phyloP scores from a whole-genome alignment of 2,888 invertebrate species.

The Prosopocoilus inquinatus region DNA sequence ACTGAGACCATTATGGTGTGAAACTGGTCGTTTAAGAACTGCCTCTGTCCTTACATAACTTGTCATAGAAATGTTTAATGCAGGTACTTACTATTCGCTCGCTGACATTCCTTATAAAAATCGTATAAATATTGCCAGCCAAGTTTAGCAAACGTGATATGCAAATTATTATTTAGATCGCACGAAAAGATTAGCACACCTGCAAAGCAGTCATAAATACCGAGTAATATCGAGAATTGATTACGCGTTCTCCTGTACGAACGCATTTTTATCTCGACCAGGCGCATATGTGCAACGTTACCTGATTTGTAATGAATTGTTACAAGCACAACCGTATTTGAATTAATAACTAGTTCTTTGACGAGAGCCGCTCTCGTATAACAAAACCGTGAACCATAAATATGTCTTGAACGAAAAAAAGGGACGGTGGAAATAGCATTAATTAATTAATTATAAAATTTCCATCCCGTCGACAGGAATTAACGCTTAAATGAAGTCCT shows the following conservation, averaged over 20 bases:
- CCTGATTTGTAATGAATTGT: conserved; percentile 1
- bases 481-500: conserved; percentile 19
- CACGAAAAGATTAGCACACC: conserved; percentile 18
- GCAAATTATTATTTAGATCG: conserved; percentile 22
- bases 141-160: conserved; percentile 3
- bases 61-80: no score
- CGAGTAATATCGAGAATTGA: conserved; percentile 17
- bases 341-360: no score
- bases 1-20: no score
- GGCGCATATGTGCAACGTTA: background rate
- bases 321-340: background rate
- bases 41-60: no score
- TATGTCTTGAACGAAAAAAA: background rate
- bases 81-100: no score
- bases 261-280: background rate
- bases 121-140: no score
- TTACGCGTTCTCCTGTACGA: conserved; percentile 4
- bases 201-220: conserved; percentile 16
- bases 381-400: no score
- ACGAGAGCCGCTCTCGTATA: no score
- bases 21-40: no score
- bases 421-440: background rate
- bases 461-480: background rate
- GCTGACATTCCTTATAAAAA: no score
- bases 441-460: background rate